Evolutionary conservation across 1,140 invertebrate species (phyloP).

Genomic region (Calliopsis andreniformis): DNA sequence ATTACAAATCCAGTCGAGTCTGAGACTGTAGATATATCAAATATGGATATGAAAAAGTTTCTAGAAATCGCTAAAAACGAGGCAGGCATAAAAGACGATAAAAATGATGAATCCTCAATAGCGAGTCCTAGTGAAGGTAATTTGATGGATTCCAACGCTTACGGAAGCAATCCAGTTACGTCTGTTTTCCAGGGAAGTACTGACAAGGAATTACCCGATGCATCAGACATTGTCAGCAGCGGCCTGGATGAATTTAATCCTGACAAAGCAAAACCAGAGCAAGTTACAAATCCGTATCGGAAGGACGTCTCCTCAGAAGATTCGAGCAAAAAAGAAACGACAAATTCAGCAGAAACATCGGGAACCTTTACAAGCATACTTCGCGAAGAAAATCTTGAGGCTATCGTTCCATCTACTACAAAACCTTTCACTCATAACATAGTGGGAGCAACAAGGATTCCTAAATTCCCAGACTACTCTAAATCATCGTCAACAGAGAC

Average conservation of each 20-base stretch:
- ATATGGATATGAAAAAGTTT: slow-evolving; percentile 13
- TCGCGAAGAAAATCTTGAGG: too few species aligned
- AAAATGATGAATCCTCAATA: background rate
- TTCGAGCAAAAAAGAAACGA: background rate
- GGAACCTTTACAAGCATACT: background rate
- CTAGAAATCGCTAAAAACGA: slow-evolving; percentile 10
- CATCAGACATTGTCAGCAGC: background rate
- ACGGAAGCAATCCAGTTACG: too few species aligned
- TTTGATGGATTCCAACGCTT: too few species aligned
- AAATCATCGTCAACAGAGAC: background rate
- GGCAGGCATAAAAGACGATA: background rate
- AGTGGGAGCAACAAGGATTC: background rate
- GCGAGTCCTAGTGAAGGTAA: too few species aligned
- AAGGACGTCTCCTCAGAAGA: background rate
- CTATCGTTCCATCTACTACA: background rate
- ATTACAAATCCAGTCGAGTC: background rate
- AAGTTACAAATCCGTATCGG: background rate
- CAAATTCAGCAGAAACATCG: background rate
- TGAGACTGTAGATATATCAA: background rate
- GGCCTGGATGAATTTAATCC: background rate
- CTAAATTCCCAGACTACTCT: background rate
- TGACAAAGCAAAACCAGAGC: background rate
- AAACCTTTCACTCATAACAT: background rate
- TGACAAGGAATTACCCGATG: background rate
- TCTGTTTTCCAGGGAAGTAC: background rate